Conservation (phyloP, 2,113 vertebrate genomes). For the Oreochromis tanganicae region DNA sequence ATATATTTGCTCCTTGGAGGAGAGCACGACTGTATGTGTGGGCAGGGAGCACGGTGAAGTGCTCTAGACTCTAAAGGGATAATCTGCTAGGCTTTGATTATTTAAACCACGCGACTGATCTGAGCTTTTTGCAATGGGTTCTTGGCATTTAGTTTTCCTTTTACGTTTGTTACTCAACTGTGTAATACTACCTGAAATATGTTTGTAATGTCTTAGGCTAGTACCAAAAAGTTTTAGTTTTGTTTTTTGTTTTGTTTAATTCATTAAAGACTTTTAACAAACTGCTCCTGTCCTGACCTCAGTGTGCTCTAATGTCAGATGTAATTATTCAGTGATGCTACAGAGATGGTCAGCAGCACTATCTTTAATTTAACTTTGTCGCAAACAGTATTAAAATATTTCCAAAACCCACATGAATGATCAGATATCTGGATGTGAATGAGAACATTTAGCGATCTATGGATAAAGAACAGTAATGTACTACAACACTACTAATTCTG, state of each 20-base stretch:
- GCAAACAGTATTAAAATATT: not conserved
- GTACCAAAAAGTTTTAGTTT: slow-evolving; percentile 65
- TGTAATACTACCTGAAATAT: slow-evolving; percentile 65
- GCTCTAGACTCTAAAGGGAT: slow-evolving; percentile 71
- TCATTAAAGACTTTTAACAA: slow-evolving; percentile 73
- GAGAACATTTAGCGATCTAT: not conserved
- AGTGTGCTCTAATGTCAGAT: not conserved
- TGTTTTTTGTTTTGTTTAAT: slow-evolving; percentile 44
- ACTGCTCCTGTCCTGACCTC: not conserved
- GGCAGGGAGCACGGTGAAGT: slow-evolving; percentile 18
- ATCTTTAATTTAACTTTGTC: not conserved
- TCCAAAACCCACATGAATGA: not conserved
- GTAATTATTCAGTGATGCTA: not conserved
- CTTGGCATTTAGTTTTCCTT: slow-evolving; percentile 4
- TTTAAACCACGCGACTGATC: slow-evolving; percentile 36
- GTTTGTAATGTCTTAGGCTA: slow-evolving; percentile 69
- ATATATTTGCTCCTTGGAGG: slow-evolving; percentile 52
- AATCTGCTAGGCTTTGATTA: slow-evolving; percentile 45
- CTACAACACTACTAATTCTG: not conserved
- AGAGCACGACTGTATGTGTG: slow-evolving; percentile 4
- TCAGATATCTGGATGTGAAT: not conserved
- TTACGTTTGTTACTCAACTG: slow-evolving; percentile 50
- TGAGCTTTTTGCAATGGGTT: slow-evolving; percentile 56
- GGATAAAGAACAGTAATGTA: not conserved
- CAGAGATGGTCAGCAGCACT: not conserved